These are phyloP conservation scores for Seriola aureovittata DNA, from an alignment of 2,113 vertebrate genomes.

Conservation along the genomic window DNA sequence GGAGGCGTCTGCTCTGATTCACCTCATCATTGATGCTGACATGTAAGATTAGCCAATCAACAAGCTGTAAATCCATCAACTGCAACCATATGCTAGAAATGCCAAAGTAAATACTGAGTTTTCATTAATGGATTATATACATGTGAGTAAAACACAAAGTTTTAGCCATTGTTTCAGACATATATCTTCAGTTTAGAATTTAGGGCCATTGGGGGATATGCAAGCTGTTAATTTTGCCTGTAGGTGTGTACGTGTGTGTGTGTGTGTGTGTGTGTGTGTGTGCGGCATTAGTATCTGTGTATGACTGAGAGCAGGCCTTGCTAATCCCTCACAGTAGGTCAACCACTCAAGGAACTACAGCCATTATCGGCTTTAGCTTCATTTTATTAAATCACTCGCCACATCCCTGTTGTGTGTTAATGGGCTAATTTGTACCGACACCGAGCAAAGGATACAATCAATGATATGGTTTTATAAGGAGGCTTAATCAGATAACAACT, in stretches of 20 bases:
- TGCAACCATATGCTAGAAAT: constrained; percentile 5
- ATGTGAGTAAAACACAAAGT: not conserved
- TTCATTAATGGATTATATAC: not conserved
- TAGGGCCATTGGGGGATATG: no score
- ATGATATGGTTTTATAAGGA: constrained; percentile 79
- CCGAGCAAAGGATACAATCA: constrained; percentile 91
- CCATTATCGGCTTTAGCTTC: constrained; percentile 79
- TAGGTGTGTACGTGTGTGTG: constrained; percentile 24
- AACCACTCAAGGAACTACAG: constrained; percentile 70
- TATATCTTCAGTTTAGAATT: not conserved
- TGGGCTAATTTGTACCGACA: constrained; percentile 89
- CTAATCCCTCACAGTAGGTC: constrained; percentile 81
- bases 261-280: constrained; percentile 31
- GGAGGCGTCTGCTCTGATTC: constrained; percentile 32
- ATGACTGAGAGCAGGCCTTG: constrained; percentile 30
- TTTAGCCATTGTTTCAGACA: not conserved
- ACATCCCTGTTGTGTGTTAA: constrained; percentile 86
- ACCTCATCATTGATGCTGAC: constrained; percentile 37
- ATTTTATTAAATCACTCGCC: constrained; percentile 77
- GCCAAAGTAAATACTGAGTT: constrained; percentile 9
- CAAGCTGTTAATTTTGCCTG: not conserved
- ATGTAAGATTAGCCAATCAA: constrained; percentile 39
- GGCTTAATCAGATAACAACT: constrained; percentile 91
- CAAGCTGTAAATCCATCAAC: constrained; percentile 42
- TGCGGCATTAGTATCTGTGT: not conserved